These are phyloP conservation scores for Sericinus montela DNA, from an alignment of 2,888 invertebrate species.

Conservation along the genomic window DNA sequence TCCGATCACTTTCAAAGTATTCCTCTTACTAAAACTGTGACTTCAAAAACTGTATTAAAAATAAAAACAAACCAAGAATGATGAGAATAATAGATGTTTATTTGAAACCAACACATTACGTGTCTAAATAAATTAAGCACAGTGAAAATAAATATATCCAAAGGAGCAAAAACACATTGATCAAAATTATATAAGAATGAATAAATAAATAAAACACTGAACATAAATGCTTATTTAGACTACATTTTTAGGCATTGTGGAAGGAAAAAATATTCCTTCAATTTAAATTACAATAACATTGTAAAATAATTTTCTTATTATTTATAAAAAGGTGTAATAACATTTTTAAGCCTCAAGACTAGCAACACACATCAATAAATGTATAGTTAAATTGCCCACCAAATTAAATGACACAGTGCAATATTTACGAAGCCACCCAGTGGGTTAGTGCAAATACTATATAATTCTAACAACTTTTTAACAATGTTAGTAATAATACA, in stretches of 20 bases:
- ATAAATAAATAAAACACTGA: constrained; percentile 7
- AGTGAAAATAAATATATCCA: constrained; percentile 38
- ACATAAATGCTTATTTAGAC: constrained; percentile 7
- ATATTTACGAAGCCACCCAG: constrained; percentile 30
- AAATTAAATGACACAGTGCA: constrained; percentile 23
- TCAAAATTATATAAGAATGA: constrained; percentile 16
- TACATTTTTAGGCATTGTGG: constrained; percentile 8
- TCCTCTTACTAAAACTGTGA: constrained; percentile 25
- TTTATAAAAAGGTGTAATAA: constrained; percentile 5
- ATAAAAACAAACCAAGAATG: constrained; percentile 69
- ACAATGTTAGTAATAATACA: constrained; percentile 17
- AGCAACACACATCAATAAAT: constrained; percentile 20
- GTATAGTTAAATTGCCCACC: constrained; percentile 6
- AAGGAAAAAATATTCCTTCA: background rate
- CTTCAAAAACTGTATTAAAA: constrained; percentile 35
- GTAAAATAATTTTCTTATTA: constrained; percentile 1
- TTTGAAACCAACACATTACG: constrained; percentile 52
- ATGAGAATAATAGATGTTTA: constrained; percentile 71
- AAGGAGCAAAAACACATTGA: constrained; percentile 18
- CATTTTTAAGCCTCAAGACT: constrained; percentile 22
- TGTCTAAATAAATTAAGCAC: constrained; percentile 32
- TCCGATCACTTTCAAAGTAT: constrained; percentile 24
- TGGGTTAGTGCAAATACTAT: constrained; percentile 28
- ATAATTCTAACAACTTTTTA: constrained; percentile 17
- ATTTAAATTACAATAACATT: constrained; percentile 15